Evolutionary conservation across 2,113 vertebrate genomes (phyloP).

Genomic region (Orycteropus afer): DNA sequence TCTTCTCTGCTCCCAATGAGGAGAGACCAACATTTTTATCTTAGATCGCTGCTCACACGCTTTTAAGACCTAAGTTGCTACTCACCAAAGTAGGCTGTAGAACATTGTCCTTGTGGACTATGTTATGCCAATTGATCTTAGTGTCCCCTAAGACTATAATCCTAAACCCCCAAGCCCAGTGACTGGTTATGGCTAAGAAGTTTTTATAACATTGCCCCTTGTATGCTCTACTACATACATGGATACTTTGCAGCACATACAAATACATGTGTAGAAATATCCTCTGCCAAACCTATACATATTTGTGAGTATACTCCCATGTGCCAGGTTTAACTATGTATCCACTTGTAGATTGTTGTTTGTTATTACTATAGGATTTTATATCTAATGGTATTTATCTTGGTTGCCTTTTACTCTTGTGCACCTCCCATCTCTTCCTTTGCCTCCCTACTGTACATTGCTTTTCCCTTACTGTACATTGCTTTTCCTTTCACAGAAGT

Average conservation of each 20-base stretch:
- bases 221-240: background rate
- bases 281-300: background rate
- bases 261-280: background rate
- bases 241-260: background rate
- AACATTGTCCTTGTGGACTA: background rate
- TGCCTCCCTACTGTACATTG: background rate
- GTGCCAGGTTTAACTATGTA: background rate
- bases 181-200: background rate
- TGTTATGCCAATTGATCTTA: background rate
- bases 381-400: too few species aligned
- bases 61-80: background rate
- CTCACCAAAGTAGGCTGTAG: background rate
- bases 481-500: background rate
- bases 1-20: background rate
- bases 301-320: background rate
- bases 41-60: too few species aligned
- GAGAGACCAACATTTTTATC: too few species aligned
- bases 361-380: too few species aligned
- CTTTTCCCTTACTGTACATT: background rate
- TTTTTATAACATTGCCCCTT: background rate
- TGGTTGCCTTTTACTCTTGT: background rate
- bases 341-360: too few species aligned
- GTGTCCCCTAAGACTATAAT: background rate
- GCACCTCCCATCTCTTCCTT: background rate
- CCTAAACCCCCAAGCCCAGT: background rate